A percentile compares a stretch with the other conserved stretches of the same genome.
Evolutionary conservation across 1,140 invertebrate species (phyloP).

Genomic region (Trichonephila clavata): DNA sequence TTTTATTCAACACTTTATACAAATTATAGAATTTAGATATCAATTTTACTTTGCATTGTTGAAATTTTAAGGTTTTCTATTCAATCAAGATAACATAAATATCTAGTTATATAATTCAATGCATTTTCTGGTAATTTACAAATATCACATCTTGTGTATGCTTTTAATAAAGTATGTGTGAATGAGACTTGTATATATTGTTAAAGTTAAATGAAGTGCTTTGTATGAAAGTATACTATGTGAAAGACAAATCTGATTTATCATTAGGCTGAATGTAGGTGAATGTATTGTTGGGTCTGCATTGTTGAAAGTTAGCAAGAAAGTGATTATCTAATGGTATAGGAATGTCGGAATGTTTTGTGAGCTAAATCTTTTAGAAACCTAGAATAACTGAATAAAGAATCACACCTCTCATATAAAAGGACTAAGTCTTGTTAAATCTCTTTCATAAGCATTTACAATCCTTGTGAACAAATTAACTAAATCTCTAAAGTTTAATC

Average conservation of each 20-base stretch:
- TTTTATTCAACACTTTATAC: too few relatives aligned
- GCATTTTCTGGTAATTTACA: background rate
- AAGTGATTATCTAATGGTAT: constrained; percentile 46
- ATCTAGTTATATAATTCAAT: too few relatives aligned
- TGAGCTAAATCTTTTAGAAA: constrained; percentile 61
- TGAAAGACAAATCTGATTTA: background rate
- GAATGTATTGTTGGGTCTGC: background rate
- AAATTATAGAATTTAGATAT: too few relatives aligned
- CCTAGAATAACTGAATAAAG: constrained; percentile 39
- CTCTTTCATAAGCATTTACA: constrained; percentile 71
- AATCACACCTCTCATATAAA: constrained; percentile 47
- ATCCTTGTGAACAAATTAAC: constrained; percentile 72
- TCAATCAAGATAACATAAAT: too few relatives aligned
- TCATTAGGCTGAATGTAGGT: background rate
- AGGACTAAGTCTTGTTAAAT: constrained; percentile 53
- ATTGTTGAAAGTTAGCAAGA: background rate
- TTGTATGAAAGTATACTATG: background rate
- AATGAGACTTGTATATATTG: background rate
- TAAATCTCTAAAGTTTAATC: constrained; percentile 62
- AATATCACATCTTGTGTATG: background rate
- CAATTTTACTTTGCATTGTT: too few relatives aligned
- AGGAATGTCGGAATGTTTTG: constrained; percentile 41
- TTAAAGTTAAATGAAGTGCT: background rate
- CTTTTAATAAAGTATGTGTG: background rate
- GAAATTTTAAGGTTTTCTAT: too few relatives aligned